phyloP scores from a whole-genome alignment of 2,797 vertebrate species.

The Rhincodon typus region DNA sequence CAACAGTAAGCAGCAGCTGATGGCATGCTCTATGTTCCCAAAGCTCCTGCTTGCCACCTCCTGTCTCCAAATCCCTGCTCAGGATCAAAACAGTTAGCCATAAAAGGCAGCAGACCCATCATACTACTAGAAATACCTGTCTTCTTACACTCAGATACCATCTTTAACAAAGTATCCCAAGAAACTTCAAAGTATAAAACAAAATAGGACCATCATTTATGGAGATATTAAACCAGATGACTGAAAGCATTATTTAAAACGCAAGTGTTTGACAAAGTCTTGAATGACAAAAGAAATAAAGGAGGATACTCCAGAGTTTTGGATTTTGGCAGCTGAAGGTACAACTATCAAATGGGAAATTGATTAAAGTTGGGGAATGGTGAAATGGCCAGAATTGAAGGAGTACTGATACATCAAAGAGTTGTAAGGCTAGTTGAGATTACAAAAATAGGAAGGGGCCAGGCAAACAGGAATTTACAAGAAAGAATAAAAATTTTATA shows the following conservation, averaged over 20 bases:
- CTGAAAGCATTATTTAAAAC: too few relatives aligned
- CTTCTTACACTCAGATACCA: background rate
- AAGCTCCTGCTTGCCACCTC: background rate
- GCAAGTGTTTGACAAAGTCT: background rate
- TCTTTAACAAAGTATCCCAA: background rate
- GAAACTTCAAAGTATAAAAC: background rate
- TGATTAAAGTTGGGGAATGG: background rate
- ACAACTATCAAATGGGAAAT: background rate
- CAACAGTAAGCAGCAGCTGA: background rate
- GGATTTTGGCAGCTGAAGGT: background rate
- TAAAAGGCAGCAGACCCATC: background rate
- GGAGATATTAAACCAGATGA: background rate
- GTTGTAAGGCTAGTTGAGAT: too few relatives aligned
- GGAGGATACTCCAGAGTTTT: background rate
- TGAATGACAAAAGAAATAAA: background rate
- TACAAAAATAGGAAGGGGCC: too few relatives aligned
- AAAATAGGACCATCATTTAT: too few relatives aligned
- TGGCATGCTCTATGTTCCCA: background rate
- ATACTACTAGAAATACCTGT: background rate
- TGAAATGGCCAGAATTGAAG: background rate
- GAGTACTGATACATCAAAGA: too few relatives aligned
- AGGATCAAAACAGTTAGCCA: background rate
- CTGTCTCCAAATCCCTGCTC: background rate
- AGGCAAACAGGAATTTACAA: background rate
- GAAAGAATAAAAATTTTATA: background rate